Percentiles rank a stretch among this genome's conserved stretches.
These are phyloP conservation scores for Menidia menidia DNA, from an alignment of 2,797 vertebrate genomes.

Conservation along the genomic window DNA sequence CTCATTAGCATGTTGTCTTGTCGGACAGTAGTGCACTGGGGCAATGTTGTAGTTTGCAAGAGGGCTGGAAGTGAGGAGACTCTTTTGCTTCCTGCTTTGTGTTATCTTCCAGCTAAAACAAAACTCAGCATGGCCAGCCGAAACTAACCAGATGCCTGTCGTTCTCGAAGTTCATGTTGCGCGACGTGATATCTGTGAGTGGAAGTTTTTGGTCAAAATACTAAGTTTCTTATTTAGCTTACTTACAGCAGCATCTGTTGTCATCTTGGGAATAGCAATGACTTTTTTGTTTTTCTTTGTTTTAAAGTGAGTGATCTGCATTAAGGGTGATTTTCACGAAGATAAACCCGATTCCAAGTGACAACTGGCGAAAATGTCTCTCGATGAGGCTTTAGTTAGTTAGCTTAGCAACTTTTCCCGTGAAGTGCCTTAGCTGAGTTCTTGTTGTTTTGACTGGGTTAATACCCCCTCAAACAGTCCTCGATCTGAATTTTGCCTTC, in stretches of 20 bases:
- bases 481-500: neutral
- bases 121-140: conserved; percentile 49
- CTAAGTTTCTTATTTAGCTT: conserved; percentile 31
- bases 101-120: conserved; percentile 24
- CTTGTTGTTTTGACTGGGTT: conserved; percentile 43
- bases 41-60: conserved; percentile 64
- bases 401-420: conserved; percentile 71
- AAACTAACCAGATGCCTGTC: conserved; percentile 40
- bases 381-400: conserved; percentile 16
- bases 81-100: conserved; percentile 37
- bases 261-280: conserved; percentile 12
- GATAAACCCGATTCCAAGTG: neutral
- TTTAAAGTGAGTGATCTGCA: conserved; percentile 18
- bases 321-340: neutral
- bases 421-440: conserved; percentile 25
- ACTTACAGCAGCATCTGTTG: conserved; percentile 1
- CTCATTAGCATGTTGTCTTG: conserved; percentile 67
- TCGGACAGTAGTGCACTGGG: conserved; percentile 56
- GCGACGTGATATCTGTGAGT: conserved; percentile 74
- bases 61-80: conserved; percentile 46
- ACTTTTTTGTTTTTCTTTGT: conserved; percentile 20
- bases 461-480: conserved; percentile 18
- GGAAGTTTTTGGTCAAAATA: conserved; percentile 23
- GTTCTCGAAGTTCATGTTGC: conserved; percentile 34
- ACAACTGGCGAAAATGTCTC: neutral